A percentile compares a stretch with the other conserved stretches of the same genome.
These are phyloP conservation scores for Dromiciops gliroides DNA, from an alignment of 2,113 vertebrate species.

Conservation along the genomic window DNA sequence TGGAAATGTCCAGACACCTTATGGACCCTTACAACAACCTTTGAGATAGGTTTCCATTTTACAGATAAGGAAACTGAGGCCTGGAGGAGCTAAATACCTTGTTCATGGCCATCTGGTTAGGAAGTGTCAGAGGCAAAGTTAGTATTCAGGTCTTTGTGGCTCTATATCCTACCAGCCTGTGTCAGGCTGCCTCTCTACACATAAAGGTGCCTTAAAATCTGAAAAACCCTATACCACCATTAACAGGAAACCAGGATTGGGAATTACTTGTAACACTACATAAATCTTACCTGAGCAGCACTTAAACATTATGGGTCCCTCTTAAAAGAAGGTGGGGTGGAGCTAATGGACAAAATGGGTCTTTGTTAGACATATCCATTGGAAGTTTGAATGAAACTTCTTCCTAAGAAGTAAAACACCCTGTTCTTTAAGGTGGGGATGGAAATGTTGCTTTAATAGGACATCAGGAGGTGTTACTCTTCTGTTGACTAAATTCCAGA, in stretches of 20 bases:
- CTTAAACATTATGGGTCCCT: not conserved
- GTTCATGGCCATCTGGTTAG: not conserved
- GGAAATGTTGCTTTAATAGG: not conserved
- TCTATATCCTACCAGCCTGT: not conserved
- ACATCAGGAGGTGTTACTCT: not conserved
- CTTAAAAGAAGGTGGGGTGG: not conserved
- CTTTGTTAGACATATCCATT: not conserved
- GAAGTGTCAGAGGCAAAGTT: not conserved
- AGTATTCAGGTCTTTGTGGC: not conserved
- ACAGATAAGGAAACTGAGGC: not conserved
- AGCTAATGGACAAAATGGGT: not conserved
- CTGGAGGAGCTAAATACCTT: not conserved
- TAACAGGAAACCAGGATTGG: not conserved
- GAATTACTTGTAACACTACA: not conserved
- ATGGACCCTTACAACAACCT: not conserved
- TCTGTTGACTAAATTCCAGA: slow-evolving; percentile 18
- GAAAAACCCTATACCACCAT: not conserved
- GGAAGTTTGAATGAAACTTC: not conserved
- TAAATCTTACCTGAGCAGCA: not conserved
- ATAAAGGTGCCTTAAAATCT: not conserved
- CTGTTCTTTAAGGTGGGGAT: not conserved
- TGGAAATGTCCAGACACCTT: not conserved
- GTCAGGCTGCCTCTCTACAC: not conserved
- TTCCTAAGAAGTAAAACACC: not conserved
- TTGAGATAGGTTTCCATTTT: not conserved